Evolutionary conservation across 2,113 vertebrate species (phyloP).

Genomic region (Neogobius melanostomus): DNA sequence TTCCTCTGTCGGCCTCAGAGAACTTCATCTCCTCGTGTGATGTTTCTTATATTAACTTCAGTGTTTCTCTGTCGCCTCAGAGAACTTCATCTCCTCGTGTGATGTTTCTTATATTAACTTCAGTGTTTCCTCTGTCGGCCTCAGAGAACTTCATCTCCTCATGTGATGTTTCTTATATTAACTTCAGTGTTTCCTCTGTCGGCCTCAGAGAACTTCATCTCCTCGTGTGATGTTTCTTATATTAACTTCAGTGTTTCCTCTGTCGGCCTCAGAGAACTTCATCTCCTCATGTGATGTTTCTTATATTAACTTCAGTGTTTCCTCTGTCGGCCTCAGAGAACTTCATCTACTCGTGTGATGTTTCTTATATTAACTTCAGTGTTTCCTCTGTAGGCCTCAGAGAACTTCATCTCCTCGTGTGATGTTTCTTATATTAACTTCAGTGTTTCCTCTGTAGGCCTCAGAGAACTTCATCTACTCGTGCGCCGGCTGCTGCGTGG

Average conservation of each 20-base stretch:
- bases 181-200: conserved; percentile 37
- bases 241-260: no score
- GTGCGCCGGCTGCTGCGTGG: conserved; percentile 97
- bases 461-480: conserved; percentile 99
- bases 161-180: not conserved
- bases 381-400: not conserved
- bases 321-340: conserved; percentile 90
- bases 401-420: no score
- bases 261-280: not conserved
- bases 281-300: not conserved
- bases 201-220: conserved; percentile 99
- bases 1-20: not conserved
- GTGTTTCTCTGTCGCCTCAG: conserved; percentile 79
- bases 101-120: no score
- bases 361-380: no score
- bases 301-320: not conserved
- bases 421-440: not conserved
- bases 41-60: not conserved
- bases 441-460: conserved; percentile 73
- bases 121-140: not conserved
- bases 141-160: no score
- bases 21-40: no score
- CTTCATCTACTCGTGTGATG: conserved; percentile 95
- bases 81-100: conserved; percentile 99
- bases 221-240: no score